These are phyloP conservation scores for Anguilla megastoma DNA, from an alignment of 2,797 vertebrate genomes.

Conservation along the genomic window DNA sequence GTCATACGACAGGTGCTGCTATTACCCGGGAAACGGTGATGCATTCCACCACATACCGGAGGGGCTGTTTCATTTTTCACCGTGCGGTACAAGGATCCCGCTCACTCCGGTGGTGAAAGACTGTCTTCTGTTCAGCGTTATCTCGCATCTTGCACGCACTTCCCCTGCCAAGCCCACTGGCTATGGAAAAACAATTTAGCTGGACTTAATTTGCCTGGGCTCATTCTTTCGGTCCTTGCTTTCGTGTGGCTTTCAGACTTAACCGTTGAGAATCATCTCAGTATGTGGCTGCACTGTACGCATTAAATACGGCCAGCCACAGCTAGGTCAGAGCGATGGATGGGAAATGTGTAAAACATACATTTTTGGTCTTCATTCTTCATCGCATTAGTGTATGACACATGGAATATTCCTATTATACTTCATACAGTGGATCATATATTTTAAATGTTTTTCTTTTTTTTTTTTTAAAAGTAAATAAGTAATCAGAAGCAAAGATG, in stretches of 20 bases:
- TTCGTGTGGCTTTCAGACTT: constrained; percentile 10
- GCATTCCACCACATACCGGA: background rate
- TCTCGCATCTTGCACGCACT: constrained; percentile 16
- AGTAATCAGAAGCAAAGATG: background rate
- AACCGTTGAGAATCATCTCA: constrained; percentile 28
- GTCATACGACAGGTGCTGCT: background rate
- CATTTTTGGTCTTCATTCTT: background rate
- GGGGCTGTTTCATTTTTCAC: background rate
- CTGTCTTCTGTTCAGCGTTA: constrained; percentile 6
- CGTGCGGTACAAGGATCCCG: background rate
- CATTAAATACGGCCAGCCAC: background rate
- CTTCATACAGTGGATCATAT: background rate
- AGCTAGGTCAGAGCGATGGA: background rate
- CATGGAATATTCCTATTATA: background rate
- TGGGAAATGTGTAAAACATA: background rate
- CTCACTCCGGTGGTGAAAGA: background rate
- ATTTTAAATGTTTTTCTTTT: background rate
- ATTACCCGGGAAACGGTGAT: background rate
- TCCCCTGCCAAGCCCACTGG: constrained; percentile 30
- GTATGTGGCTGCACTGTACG: background rate
- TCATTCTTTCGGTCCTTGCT: constrained; percentile 2
- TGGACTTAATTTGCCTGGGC: constrained; percentile 28
- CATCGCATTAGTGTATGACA: background rate
- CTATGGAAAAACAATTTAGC: constrained; percentile 39
- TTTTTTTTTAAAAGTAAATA: background rate